A percentile compares a stretch with the other conserved stretches of the same genome.
Evolutionary conservation across 2,888 invertebrate genomes (phyloP).

Genomic region (Griposia aprilina): DNA sequence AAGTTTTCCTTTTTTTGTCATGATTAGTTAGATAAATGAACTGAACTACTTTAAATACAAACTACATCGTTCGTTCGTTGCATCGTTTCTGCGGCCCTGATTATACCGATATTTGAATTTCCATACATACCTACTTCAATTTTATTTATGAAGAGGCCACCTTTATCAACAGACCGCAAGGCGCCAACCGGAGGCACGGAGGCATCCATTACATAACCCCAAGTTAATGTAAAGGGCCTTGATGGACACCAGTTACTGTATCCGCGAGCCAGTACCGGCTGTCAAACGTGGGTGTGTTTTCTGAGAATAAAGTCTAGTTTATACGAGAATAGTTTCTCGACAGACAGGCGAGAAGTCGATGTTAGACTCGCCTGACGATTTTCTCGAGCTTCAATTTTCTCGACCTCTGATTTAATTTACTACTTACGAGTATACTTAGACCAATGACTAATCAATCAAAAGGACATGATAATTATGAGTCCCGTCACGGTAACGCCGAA

Average conservation of each 20-base stretch:
- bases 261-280: conserved; percentile 50
- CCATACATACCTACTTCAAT: conserved; percentile 9
- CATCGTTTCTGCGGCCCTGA: neutral
- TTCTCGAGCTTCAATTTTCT: neutral
- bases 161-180: conserved; percentile 23
- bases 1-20: neutral
- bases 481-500: neutral
- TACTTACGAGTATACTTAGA: no score
- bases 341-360: neutral
- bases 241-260: conserved; percentile 39
- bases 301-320: conserved; percentile 21
- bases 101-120: neutral
- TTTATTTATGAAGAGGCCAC: neutral
- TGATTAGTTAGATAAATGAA: neutral
- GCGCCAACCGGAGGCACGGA: conserved; percentile 35
- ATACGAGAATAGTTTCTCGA: conserved; percentile 4
- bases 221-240: conserved; percentile 37
- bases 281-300: conserved; percentile 46
- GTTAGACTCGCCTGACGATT: neutral
- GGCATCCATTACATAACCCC: conserved; percentile 28
- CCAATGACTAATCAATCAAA: neutral
- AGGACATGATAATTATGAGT: neutral
- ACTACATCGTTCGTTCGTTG: neutral
- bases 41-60: neutral
- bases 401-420: no score